Evolutionary conservation across 2,888 invertebrate genomes (phyloP), one percentile per base, ranked within the genome.

Genomic region (Zeuzera pyrina): DNA sequence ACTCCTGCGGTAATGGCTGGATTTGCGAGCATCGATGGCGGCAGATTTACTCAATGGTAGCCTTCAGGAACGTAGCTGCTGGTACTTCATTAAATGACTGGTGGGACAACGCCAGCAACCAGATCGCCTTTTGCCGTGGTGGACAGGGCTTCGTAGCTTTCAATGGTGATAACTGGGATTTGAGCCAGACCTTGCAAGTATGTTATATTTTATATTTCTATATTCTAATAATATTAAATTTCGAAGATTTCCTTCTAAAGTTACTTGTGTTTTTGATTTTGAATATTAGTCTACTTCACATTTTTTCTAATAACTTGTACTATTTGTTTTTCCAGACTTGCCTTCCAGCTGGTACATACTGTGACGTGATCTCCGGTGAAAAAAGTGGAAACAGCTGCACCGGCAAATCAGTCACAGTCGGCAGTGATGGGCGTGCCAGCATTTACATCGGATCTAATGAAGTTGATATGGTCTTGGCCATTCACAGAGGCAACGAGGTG

Each of bases 11-110:
- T 0, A 88, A 88, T 43, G 93, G 91, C 2, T 94, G 92, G 91
- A 69, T 93, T 0, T 94, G 94, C 52, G 94, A 95, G 65, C 92
- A 95, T 68, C 86, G 94, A 15, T 94, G 94, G 94, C 83, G 90
- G 1, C 90, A 91, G 58, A 92, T 94, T 48, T 90, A 74, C 74
- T 87, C 88, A 41, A 94, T 94, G 94, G 89, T 91, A 0, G 84
- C 67, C 1, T 94, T 94, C 64, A 87, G 91, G 41, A 93, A 92
- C 52, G 85, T 81, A 0, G 92, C 88, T 0, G 81, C 81, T 5
- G 85, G 71, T 15, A 86, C 89, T 0, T 63, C 49, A 0, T 1
- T 91, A 0, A 78, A 73, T 15, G 85, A 87, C 52, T 95, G 94
- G 93, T 94, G 94, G 92, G 90, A 91, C 52, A 92, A 93, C 44